phyloP scores from a whole-genome alignment of 2,888 invertebrate species.

The Syrphus vitripennis region DNA sequence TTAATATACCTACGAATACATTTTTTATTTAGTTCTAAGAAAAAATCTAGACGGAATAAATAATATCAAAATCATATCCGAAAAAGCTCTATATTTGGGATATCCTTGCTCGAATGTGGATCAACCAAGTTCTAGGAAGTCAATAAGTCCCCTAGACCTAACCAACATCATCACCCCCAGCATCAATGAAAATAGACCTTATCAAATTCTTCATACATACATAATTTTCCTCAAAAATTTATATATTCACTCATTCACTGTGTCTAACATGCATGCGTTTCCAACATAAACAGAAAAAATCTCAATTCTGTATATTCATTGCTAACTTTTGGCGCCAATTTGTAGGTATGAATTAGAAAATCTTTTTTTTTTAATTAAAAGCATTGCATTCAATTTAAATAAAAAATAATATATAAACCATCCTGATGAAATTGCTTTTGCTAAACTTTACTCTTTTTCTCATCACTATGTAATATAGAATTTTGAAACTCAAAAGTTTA shows the following conservation, averaged over 20 bases:
- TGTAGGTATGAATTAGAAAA: neutral
- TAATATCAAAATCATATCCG: neutral
- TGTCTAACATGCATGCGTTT: conserved; percentile 20
- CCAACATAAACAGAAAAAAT: neutral
- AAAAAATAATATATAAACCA: neutral
- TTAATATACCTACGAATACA: too few species aligned
- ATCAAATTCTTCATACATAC: neutral
- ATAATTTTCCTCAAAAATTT: neutral
- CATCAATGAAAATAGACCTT: neutral
- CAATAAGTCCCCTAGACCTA: neutral
- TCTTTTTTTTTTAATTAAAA: conserved; percentile 30
- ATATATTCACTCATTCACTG: neutral
- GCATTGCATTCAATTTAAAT: neutral
- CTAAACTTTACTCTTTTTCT: neutral
- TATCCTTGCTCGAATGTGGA: neutral
- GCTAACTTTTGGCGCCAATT: conserved; percentile 51
- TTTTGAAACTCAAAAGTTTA: neutral
- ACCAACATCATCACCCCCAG: neutral
- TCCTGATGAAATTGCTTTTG: neutral
- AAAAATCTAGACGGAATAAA: neutral
- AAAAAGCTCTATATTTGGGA: neutral
- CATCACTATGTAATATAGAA: neutral
- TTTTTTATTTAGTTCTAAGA: too few species aligned
- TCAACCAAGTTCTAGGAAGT: neutral
- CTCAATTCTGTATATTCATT: neutral